A percentile compares a stretch with the other conserved stretches of the same genome.
Evolutionary conservation across 2,888 invertebrate species (phyloP).

Genomic region (Acronicta aceris): DNA sequence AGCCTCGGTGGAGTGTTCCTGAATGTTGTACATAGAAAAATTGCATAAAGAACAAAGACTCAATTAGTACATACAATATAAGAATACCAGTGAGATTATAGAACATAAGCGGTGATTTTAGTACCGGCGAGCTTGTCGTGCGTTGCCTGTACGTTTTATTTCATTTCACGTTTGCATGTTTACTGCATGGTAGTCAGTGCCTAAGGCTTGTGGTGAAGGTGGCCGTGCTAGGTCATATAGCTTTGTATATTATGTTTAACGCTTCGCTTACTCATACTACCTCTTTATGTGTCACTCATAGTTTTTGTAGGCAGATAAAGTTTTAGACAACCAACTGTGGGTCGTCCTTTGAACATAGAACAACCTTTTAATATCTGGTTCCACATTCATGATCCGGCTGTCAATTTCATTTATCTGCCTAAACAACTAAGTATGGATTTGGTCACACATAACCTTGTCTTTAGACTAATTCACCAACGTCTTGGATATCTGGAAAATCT

Average conservation of each 20-base stretch:
- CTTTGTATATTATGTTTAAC: slow-evolving; percentile 30
- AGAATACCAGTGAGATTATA: slow-evolving; percentile 89
- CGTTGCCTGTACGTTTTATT: slow-evolving; percentile 83
- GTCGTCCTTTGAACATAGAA: neutral
- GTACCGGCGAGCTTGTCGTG: slow-evolving; percentile 84
- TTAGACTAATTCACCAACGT: slow-evolving; percentile 5
- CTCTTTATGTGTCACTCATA: slow-evolving; percentile 7
- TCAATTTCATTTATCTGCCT: slow-evolving; percentile 16
- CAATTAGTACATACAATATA: slow-evolving; percentile 86
- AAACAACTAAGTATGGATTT: slow-evolving; percentile 3
- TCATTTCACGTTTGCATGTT: slow-evolving; percentile 74
- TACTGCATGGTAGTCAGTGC: slow-evolving; percentile 50
- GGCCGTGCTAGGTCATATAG: slow-evolving; percentile 16
- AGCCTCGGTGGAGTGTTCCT: slow-evolving; percentile 84
- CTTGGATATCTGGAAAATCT: slow-evolving; percentile 17
- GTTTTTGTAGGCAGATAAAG: slow-evolving; percentile 15
- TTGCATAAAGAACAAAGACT: slow-evolving; percentile 87
- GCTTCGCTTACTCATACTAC: slow-evolving; percentile 43
- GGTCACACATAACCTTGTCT: slow-evolving; percentile 8
- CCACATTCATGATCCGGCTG: neutral
- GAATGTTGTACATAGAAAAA: slow-evolving; percentile 85
- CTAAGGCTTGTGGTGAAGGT: slow-evolving; percentile 41
- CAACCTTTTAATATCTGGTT: neutral
- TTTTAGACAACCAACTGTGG: neutral
- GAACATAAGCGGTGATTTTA: slow-evolving; percentile 87